Percentiles rank a stretch among this genome's conserved stretches.
Conservation (phyloP, 2,888 invertebrate species). For the Trissolcus japonicus region DNA sequence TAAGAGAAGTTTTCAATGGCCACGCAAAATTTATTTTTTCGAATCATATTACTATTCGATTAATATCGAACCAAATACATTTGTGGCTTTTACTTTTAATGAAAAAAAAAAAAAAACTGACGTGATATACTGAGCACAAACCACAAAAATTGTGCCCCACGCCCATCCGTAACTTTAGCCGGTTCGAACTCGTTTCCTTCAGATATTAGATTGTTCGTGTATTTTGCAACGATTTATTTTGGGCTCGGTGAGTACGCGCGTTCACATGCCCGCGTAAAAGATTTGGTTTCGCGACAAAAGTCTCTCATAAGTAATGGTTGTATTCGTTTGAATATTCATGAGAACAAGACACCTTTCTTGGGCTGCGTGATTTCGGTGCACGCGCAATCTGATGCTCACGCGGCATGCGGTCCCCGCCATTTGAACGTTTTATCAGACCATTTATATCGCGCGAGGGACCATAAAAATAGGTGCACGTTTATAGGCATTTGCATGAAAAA, state of each 20-base stretch:
- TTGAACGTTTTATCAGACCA: slow-evolving; percentile 72
- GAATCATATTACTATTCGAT: slow-evolving; percentile 25
- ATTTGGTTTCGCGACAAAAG: slow-evolving; percentile 38
- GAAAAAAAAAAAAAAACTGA: slow-evolving; percentile 18
- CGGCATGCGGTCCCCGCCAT: slow-evolving; percentile 57
- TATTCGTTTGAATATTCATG: slow-evolving; percentile 70
- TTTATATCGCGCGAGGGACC: slow-evolving; percentile 68
- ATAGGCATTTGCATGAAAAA: slow-evolving; percentile 68
- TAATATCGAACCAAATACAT: slow-evolving; percentile 34
- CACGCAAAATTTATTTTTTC: too few relatives aligned
- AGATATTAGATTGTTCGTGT: slow-evolving; percentile 27
- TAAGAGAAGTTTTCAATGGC: slow-evolving; percentile 11
- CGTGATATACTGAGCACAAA: slow-evolving; percentile 7
- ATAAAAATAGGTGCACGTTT: slow-evolving; percentile 63
- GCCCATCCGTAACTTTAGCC: background rate
- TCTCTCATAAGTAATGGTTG: slow-evolving; percentile 64
- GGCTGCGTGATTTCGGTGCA: slow-evolving; percentile 26
- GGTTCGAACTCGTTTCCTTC: slow-evolving; percentile 9
- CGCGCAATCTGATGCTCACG: slow-evolving; percentile 52
- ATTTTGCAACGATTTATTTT: slow-evolving; percentile 30
- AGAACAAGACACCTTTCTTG: slow-evolving; percentile 58
- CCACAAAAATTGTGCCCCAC: background rate
- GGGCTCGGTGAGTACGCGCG: slow-evolving; percentile 11
- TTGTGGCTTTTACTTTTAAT: slow-evolving; percentile 22
- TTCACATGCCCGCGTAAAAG: slow-evolving; percentile 33